Base-by-base conservation (phyloP, 2,113 vertebrate genomes). In the Peucedramus taeniatus region DNA sequence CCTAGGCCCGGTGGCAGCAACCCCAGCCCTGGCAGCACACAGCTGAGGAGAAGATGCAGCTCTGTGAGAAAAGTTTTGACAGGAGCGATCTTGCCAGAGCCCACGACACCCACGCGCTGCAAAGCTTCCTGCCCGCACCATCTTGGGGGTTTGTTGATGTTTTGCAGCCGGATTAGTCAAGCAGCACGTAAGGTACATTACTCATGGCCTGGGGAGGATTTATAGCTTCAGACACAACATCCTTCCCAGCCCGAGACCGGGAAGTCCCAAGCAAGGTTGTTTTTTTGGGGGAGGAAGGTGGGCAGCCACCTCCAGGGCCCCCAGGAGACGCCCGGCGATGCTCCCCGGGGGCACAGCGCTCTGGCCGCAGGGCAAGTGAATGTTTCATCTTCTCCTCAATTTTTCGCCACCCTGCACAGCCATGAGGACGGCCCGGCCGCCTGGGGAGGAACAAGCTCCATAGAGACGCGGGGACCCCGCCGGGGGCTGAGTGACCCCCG, bases 401-500 rank as follows among this genome's bases (percentile, higher is more conserved):
- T 44, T 44, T 14, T 12, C 57, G 5, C 13, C 26, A 22, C 37
- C 5, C 4, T 13, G 40, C 39, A 1, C 22, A 56, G 70, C 45
- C 27, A 1, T 0, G 22, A 54, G n/a, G 17, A 24, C 3, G 1
- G 23, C 15, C 19, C 9, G 7, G 53, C 33, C 22, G 5, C 53
- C 45, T 15, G 33, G 22, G 22, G 11, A 57, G 20, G 9, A 61
- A 19, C 33, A 40, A 20, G 14, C 49, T 20, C 76, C 17, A 8
- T 0, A 31, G 26, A 31, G 53, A 51, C 12, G 26, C 10, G 26
- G 4, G 7, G 20, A n/a, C 8, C 10, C 20, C 21, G 2, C 23
- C 7, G 7, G 18, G 12, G 7, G 24, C 39, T 4, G 20, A 16
- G 13, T 3, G 23, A 54, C 1, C 20, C 12, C n/a, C 10, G 3